These are phyloP conservation scores for Oligia strigilis DNA, from an alignment of 2,888 invertebrate species.

Conservation along the genomic window DNA sequence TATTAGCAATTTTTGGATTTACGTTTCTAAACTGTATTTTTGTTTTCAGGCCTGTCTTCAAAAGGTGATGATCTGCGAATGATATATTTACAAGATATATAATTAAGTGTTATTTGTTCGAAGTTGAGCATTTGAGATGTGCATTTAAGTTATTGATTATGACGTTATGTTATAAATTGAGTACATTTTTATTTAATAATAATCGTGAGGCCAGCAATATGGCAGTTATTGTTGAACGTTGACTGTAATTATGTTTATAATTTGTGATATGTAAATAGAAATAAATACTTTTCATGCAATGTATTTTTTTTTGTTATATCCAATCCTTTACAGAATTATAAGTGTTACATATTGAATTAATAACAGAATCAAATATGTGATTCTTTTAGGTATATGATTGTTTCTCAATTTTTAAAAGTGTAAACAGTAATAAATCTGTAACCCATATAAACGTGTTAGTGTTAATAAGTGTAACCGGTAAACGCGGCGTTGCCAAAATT, in stretches of 20 bases:
- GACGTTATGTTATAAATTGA: slow-evolving; percentile 33
- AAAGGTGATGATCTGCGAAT: slow-evolving; percentile 71
- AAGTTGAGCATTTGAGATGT: slow-evolving; percentile 60
- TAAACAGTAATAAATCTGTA: too few species aligned
- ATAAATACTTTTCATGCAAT: too few species aligned
- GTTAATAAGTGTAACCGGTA: too few species aligned
- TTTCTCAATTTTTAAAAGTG: too few species aligned
- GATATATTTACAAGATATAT: background rate
- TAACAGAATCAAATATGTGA: too few species aligned
- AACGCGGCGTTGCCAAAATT: too few species aligned
- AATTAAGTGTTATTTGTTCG: slow-evolving; percentile 56
- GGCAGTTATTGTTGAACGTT: slow-evolving; percentile 55
- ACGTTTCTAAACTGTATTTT: slow-evolving; percentile 11
- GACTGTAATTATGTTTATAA: slow-evolving; percentile 61
- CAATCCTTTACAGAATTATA: too few species aligned
- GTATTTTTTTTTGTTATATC: too few species aligned
- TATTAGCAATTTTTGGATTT: background rate
- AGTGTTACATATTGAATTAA: too few species aligned
- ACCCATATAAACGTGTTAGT: too few species aligned
- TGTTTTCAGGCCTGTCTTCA: slow-evolving; percentile 79
- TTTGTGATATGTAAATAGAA: slow-evolving; percentile 50
- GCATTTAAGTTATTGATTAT: slow-evolving; percentile 59
- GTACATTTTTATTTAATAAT: slow-evolving; percentile 33
- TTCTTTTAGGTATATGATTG: too few species aligned
- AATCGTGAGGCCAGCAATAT: slow-evolving; percentile 28